Evolutionary conservation across 2,888 invertebrate species (phyloP), one percentile per base, ranked within the genome.

Genomic region (Stenodera caucasica): DNA sequence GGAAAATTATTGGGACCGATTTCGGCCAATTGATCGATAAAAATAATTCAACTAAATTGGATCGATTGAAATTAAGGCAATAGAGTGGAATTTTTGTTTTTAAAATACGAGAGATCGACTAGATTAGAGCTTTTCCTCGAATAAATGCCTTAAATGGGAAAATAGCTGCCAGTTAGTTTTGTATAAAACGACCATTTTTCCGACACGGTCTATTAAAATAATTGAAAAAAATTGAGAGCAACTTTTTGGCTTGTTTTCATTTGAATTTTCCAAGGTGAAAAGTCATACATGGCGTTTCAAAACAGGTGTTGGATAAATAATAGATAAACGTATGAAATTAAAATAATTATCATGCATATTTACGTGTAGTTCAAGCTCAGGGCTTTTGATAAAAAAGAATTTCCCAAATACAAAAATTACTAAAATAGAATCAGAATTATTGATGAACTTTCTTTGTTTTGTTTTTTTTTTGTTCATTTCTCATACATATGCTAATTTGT

Each of bases 271-370:
- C 40, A 40, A 40, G 40, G 18, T 40, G 40, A 18, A 40, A 40
- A 45, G 11, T 45, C 23, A 37, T 45, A 23, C 1, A 6, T 23
- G 9, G 11, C 3, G 12, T 21, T 45, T 5, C 21, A 45, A 21
- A 45, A 45, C 45, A 45, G 45, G 45, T 45, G 45, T 45, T 45
- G 11, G 21, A 23, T 21, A 23, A 45, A 45, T 45, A 45, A 45
- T 11, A 21, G n/a, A 45, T 26, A 26, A 26, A 26, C 7, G 15
- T 21, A 45, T 8, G 18, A 40, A 18, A 45, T 45, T 45, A 21
- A 5, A 45, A 21, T 45, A 45, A 21, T 45, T 7, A 21, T 40
- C 15, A 45, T 40, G 18, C 9, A 7, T n/a, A n/a, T n/a, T 26
- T 26, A 45, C 9, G 12, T 12, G 23, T n/a, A 3, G 21, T 18